Conservation (phyloP, 2,888 invertebrate genomes). For the Lathronympha strigana region DNA sequence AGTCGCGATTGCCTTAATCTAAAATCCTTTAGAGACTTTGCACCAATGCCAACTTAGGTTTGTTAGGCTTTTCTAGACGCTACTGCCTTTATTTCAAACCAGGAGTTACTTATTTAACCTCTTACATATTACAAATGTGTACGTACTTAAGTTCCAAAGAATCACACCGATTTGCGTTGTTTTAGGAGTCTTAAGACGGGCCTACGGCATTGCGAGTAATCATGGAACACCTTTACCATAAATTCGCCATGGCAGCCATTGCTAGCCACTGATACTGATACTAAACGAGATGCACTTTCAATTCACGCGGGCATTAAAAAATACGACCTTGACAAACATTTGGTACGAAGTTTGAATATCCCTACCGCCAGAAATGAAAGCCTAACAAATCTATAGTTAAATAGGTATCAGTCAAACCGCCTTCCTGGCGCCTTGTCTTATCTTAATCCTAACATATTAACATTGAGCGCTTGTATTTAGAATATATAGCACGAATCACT, state of each 20-base stretch:
- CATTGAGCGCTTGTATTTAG: conserved; percentile 31
- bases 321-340: no score
- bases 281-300: no score
- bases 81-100: not conserved
- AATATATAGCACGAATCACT: conserved; percentile 24
- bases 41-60: conserved; percentile 8
- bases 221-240: no score
- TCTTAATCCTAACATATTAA: conserved; percentile 14
- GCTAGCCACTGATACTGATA: no score
- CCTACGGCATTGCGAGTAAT: no score
- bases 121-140: not conserved
- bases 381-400: conserved; percentile 8
- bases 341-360: no score
- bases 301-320: no score
- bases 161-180: no score
- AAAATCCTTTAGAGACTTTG: conserved; percentile 13
- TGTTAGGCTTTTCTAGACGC: not conserved
- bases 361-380: not conserved
- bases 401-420: conserved; percentile 11
- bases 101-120: not conserved
- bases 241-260: no score
- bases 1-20: conserved; percentile 7
- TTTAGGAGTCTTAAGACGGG: no score
- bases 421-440: not conserved
- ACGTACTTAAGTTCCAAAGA: no score